Conservation (phyloP, 2,113 vertebrate species). For the Oreochromis spilurus region DNA sequence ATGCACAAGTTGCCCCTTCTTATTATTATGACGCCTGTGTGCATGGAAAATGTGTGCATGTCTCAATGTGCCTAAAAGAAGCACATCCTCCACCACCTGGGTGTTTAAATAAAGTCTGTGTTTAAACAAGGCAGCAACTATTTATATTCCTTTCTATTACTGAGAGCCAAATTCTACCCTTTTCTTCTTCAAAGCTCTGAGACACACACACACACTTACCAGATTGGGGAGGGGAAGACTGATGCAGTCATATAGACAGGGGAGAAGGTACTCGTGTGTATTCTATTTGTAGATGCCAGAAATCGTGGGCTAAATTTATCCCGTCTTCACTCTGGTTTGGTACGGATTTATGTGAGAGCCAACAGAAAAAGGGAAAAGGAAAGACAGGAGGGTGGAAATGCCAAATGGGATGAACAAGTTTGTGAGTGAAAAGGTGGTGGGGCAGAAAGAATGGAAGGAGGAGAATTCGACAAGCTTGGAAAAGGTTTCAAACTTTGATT, state of each 20-base stretch:
- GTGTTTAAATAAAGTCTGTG: conserved; percentile 30
- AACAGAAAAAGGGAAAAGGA: background rate
- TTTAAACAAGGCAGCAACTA: conserved; percentile 55
- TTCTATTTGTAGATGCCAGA: conserved; percentile 3
- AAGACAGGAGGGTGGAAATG: background rate
- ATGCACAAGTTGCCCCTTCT: background rate
- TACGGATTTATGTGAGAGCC: background rate
- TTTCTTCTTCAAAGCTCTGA: conserved; percentile 22
- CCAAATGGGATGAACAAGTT: background rate
- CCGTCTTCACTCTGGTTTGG: background rate
- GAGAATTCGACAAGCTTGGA: background rate
- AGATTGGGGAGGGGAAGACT: background rate
- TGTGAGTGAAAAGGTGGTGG: background rate
- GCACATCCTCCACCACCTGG: background rate
- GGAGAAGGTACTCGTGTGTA: background rate
- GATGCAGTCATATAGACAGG: background rate
- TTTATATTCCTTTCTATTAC: conserved; percentile 46
- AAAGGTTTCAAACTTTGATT: background rate
- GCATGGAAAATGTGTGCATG: background rate
- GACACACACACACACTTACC: background rate
- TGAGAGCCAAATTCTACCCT: conserved; percentile 1
- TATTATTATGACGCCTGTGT: background rate
- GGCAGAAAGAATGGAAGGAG: background rate
- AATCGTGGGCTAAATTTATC: background rate
- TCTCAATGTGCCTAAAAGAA: background rate